Evolutionary conservation across 2,888 invertebrate species (phyloP), one percentile per base, ranked within the genome.

Genomic region (Timema cristinae): DNA sequence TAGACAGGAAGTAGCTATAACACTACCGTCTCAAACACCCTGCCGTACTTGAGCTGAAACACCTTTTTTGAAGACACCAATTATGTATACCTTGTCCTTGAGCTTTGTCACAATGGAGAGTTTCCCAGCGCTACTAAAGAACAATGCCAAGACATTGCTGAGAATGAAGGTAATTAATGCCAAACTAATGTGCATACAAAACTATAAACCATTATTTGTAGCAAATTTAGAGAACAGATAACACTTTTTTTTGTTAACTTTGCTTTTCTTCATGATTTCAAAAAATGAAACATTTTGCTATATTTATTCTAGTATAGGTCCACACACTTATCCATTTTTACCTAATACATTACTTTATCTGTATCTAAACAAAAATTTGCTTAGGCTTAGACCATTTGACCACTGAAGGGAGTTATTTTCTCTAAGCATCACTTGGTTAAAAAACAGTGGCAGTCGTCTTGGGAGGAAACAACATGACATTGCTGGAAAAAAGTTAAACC

Each of bases 11-110:
- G 95, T 97, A 11, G 89, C 90, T 69, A 97, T 98, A n/a, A 78
- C 98, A 98, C 82, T 93, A 93, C 51, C 87, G 92, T 76, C 84
- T 98, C 13, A 95, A 95, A 80, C 97, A 98, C 85, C 95, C 96
- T 15, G 91, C 96, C 47, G 91, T 98, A 75, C 83, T 98, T 75
- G 91, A 94, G 84, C 82, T 97, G 73, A 94, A n/a, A 92, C 81
- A 93, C 93, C 32, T 95, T 91, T 83, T 97, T 97, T 84, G 95
- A 97, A 84, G 96, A 97, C 85, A 86, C 85, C 72, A 89, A 93
- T 80, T 94, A 94, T 85, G 96, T 97, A 56, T 98, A 97, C 83
- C 86, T 98, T 79, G 92, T 98, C 56, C 85, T 98, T 80, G 97
- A 98, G 84, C 83, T 97, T 77, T 97, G 97, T 78, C 91, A 93